These are phyloP conservation scores for Digitonthophagus gazella DNA, from an alignment of 2,888 invertebrate genomes.

Conservation along the genomic window DNA sequence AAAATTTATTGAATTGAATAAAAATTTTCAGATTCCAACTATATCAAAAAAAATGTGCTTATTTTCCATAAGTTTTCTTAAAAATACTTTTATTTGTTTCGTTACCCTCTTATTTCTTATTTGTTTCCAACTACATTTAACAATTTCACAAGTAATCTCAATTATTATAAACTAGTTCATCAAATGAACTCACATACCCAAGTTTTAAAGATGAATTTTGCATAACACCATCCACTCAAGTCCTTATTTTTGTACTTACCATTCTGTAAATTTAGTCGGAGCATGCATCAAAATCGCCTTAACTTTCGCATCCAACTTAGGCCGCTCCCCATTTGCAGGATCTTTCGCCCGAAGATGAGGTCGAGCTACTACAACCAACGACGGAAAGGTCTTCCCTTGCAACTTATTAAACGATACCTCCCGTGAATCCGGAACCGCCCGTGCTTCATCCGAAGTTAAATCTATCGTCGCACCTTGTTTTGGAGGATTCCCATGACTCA, in stretches of 20 bases:
- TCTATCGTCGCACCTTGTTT: slow-evolving; percentile 56
- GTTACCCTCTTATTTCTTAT: too few relatives aligned
- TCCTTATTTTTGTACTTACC: too few relatives aligned
- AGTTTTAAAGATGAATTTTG: neutral
- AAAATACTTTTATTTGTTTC: too few relatives aligned
- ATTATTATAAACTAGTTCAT: too few relatives aligned
- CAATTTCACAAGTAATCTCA: too few relatives aligned
- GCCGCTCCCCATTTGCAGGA: slow-evolving; percentile 57
- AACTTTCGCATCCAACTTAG: slow-evolving; percentile 72
- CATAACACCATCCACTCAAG: neutral
- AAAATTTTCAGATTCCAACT: too few relatives aligned
- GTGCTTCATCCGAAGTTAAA: slow-evolving; percentile 61
- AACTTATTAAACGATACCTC: slow-evolving; percentile 77
- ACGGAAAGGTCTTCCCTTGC: slow-evolving; percentile 82
- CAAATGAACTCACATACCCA: too few relatives aligned
- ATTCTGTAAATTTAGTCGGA: slow-evolving; percentile 84
- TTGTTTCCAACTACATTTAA: too few relatives aligned
- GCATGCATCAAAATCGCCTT: slow-evolving; percentile 79
- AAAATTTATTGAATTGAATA: too few relatives aligned
- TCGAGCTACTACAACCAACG: slow-evolving; percentile 78
- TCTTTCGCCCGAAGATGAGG: slow-evolving; percentile 75
- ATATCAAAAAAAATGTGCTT: too few relatives aligned
- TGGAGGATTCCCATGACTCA: slow-evolving; percentile 56
- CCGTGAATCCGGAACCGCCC: slow-evolving; percentile 58
- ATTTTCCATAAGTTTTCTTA: too few relatives aligned